Base-by-base conservation (phyloP, 2,113 vertebrate species). In the Willisornis vidua region DNA sequence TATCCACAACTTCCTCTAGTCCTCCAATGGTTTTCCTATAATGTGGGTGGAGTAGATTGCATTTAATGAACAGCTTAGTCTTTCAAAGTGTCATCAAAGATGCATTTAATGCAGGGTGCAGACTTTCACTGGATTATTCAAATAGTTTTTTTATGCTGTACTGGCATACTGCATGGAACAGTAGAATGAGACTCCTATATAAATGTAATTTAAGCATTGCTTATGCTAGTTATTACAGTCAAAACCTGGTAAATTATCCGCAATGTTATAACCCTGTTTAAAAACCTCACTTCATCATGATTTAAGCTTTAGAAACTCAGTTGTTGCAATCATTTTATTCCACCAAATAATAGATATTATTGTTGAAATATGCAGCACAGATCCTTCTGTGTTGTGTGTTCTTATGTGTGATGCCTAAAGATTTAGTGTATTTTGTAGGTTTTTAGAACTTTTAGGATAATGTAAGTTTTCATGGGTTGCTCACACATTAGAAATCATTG, bases 41-140 rank as follows among this genome's bases (percentile, higher is more conserved):
- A 85, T 43, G 29, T 86, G 31, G 20, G 17, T 75, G 76, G 72
- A 91, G 57, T 70, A 23, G 25, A 35, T 71, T 87, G 61, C 82
- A 75, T 41, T 91, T 96, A 90, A 83, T 94, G 70, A 96, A 70
- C 14, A 70, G 19, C 20, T 86, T 55, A 68, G 33, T 75, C 51
- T 82, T 96, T 93, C 68, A 83, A 29, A 57, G 10, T 70, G 29
- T 35, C 67, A 77, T n/a, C 82, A 26, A 74, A 79, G 35, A 62
- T 29, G 19, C 14, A 90, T 76, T 85, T 67, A 68, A 62, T 73
- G 58, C 58, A 81, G 72, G 26, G 51, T 74, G 43, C n/a, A 81
- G 78, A 23, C 63, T 91, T 87, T 31, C 43, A 48, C 4, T 83
- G 55, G 31, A 51, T 83, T 95, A 80, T 72, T 96, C 51, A 86